Conservation (phyloP, 2,113 vertebrate species). For the Petroica traversi region DNA sequence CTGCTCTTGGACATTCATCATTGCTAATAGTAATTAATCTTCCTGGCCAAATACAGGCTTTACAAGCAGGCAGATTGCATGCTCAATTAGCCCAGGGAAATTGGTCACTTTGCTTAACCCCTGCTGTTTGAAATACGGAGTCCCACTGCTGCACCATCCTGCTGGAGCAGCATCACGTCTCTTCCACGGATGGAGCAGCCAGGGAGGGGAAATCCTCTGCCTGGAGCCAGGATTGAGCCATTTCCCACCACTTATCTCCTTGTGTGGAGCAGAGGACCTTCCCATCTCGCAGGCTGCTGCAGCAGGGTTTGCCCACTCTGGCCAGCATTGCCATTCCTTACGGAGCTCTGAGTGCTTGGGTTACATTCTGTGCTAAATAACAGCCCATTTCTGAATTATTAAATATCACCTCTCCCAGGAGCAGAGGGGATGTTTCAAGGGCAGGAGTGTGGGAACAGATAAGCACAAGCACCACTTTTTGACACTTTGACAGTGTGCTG, state of each 20-base stretch:
- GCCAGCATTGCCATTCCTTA: background rate
- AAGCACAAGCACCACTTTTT: background rate
- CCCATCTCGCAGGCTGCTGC: background rate
- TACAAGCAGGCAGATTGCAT: conserved; percentile 58
- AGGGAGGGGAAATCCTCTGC: background rate
- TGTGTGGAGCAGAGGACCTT: background rate
- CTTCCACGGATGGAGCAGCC: background rate
- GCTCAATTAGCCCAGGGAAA: conserved; percentile 68
- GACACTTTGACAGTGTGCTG: background rate
- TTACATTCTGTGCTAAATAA: background rate
- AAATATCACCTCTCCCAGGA: background rate
- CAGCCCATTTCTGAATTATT: conserved; percentile 1
- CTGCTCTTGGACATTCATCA: conserved; percentile 48
- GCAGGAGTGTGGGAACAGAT: background rate
- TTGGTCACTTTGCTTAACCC: conserved; percentile 60
- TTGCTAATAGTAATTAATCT: conserved; percentile 63
- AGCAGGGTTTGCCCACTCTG: fast-evolving
- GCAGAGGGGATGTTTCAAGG: background rate
- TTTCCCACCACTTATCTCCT: background rate
- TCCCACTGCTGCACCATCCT: background rate
- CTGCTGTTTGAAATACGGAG: conserved; percentile 47
- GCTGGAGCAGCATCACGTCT: background rate
- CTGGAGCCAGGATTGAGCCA: background rate
- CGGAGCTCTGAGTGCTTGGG: background rate
- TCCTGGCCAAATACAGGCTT: conserved; percentile 56